Conservation (phyloP, 2,888 invertebrate genomes). For the Noctua janthina region DNA sequence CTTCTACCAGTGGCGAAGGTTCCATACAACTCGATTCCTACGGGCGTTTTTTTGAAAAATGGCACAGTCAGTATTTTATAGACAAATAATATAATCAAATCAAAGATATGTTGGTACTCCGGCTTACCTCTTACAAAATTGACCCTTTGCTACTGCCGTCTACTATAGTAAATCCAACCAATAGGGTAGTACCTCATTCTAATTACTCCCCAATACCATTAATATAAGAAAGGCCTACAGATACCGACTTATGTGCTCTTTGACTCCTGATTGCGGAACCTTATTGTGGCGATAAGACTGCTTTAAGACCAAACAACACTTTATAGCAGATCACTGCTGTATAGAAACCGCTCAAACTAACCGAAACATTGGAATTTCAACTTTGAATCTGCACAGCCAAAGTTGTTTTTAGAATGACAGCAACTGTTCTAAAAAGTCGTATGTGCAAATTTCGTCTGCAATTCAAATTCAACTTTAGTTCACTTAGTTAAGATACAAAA, state of each 20-base stretch:
- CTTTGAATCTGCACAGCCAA: accelerated
- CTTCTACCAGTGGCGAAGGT: too few relatives aligned
- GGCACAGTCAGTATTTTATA: too few relatives aligned
- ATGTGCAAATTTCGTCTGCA: background rate
- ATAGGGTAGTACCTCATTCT: constrained; percentile 36
- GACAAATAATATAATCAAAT: too few relatives aligned
- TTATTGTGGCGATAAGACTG: constrained; percentile 65
- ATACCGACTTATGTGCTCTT: constrained; percentile 46
- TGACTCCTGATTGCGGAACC: constrained; percentile 59
- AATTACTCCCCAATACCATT: constrained; percentile 49
- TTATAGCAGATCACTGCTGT: constrained; percentile 50
- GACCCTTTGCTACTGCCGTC: background rate
- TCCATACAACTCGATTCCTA: too few relatives aligned
- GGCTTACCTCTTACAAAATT: too few relatives aligned
- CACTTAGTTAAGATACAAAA: background rate
- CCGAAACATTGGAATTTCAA: constrained; percentile 2
- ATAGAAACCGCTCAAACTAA: constrained; percentile 30
- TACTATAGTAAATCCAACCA: background rate
- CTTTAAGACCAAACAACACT: constrained; percentile 57
- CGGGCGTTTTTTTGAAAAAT: too few relatives aligned
- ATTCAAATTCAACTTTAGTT: background rate
- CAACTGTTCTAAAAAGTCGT: background rate
- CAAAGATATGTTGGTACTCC: too few relatives aligned
- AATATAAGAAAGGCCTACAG: constrained; percentile 41
- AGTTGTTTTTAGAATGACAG: background rate